Evolutionary conservation across 2,113 vertebrate genomes (phyloP), one percentile per base, ranked within the genome.

Genomic region (Xiphorhynchus elegans): DNA sequence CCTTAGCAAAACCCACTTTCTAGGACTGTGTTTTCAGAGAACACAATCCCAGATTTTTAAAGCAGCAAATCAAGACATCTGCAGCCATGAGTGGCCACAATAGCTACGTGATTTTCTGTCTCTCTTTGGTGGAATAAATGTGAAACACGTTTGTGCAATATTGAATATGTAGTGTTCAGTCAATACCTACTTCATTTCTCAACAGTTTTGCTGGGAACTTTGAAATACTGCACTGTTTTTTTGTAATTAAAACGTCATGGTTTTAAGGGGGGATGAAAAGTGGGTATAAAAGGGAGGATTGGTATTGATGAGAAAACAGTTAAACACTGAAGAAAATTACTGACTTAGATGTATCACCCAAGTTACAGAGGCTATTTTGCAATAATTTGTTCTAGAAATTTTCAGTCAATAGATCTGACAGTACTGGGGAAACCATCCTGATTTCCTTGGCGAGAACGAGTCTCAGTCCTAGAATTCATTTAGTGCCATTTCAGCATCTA

Each of bases 11-110:
- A 42, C 33, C 44, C 37, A 39, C 40, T 47, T 50, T 39, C 58
- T n/a, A n/a, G 31, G 55, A 86, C 70, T 42, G n/a, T 76, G 29
- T 0, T 29, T 74, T 68, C 42, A 28, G 23, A 47, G 50, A 46
- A 62, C 0, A 0, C 10, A 1, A 40, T 37, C 10, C 16, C 44
- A 23, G 19, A 17, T 26, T 80, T 88, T 74, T 66, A 12, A 26
- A 52, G 56, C 7, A 33, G 25, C 8, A 13, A 44, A 7, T 86
- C 17, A 23, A 29, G 6, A 5, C 31, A 42, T 58, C 40, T 70
- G 42, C 37, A 89, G 46, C 28, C 3, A 3, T 21, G 15, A 60
- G 13, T 67, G 46, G 25, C 25, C 58, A 12, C 11, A 33, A 35
- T 63, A 76, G 12, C 26, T 53, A 26, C 0, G 0, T 25, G 14